Conservation (phyloP, 2,888 invertebrate genomes). For the Platycnemis pennipes region DNA sequence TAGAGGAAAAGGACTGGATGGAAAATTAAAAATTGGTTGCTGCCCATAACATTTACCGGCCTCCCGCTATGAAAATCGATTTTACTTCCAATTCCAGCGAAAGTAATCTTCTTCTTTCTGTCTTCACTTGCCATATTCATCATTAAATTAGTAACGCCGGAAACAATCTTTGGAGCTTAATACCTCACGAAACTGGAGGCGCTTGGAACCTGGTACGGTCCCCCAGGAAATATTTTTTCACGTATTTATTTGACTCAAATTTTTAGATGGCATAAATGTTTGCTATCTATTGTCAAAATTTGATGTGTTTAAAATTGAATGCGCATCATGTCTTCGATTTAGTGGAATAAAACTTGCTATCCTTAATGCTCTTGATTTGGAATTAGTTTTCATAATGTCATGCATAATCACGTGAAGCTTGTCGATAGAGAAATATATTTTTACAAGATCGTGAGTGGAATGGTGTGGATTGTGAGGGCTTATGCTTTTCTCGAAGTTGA, state of each 20-base stretch:
- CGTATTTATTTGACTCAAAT: no score
- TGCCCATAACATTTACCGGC: background rate
- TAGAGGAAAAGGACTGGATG: background rate
- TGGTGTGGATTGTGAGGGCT: no score
- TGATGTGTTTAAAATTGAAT: no score
- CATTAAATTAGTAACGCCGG: background rate
- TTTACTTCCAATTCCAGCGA: background rate
- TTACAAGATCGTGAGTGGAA: no score
- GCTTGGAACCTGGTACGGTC: background rate
- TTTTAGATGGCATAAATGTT: background rate
- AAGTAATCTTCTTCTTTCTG: background rate
- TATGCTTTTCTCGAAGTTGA: no score
- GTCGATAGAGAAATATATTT: no score
- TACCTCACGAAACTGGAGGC: background rate
- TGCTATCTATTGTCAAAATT: background rate
- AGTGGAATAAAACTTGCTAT: no score
- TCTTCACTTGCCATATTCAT: background rate
- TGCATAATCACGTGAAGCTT: no score
- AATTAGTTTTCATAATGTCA: no score
- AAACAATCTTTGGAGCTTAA: background rate
- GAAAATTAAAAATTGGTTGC: background rate
- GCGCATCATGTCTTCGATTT: no score
- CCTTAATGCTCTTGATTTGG: no score
- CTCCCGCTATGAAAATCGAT: background rate
- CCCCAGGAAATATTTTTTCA: no score